These are phyloP conservation scores for Euborellia annulipes DNA, from an alignment of 1,140 invertebrate genomes.

Conservation along the genomic window DNA sequence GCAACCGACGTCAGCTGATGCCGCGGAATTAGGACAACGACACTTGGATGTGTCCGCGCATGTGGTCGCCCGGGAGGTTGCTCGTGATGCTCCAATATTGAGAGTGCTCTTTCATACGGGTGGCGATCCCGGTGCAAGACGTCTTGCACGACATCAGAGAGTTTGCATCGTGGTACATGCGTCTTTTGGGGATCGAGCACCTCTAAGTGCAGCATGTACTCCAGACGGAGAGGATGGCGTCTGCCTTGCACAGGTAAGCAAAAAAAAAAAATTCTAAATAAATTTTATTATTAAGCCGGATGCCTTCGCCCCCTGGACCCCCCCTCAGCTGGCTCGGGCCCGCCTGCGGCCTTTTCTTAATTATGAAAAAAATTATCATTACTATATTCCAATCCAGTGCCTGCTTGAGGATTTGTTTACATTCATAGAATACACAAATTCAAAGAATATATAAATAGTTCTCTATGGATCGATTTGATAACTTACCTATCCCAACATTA, in stretches of 20 bases:
- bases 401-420: too few relatives aligned
- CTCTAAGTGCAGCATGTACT: constrained; percentile 65
- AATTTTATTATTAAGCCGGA: too few relatives aligned
- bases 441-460: too few relatives aligned
- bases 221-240: constrained; percentile 78
- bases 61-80: constrained; percentile 65
- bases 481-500: too few relatives aligned
- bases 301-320: too few relatives aligned
- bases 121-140: constrained; percentile 47
- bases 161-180: constrained; percentile 63
- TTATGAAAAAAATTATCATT: too few relatives aligned
- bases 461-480: too few relatives aligned
- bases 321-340: too few relatives aligned
- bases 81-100: constrained; percentile 70
- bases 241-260: constrained; percentile 60
- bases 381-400: too few relatives aligned
- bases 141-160: constrained; percentile 32
- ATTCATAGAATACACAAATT: too few relatives aligned
- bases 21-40: constrained; percentile 21
- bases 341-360: too few relatives aligned
- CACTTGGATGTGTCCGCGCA: constrained; percentile 80
- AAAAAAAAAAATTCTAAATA: too few relatives aligned
- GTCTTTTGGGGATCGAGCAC: constrained; percentile 32
- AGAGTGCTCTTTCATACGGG: constrained; percentile 80
- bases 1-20: constrained; percentile 46